Percentiles rank a stretch among this genome's conserved stretches.
Conservation (phyloP, 1,140 invertebrate species). For the Drosophila ficusphila region DNA sequence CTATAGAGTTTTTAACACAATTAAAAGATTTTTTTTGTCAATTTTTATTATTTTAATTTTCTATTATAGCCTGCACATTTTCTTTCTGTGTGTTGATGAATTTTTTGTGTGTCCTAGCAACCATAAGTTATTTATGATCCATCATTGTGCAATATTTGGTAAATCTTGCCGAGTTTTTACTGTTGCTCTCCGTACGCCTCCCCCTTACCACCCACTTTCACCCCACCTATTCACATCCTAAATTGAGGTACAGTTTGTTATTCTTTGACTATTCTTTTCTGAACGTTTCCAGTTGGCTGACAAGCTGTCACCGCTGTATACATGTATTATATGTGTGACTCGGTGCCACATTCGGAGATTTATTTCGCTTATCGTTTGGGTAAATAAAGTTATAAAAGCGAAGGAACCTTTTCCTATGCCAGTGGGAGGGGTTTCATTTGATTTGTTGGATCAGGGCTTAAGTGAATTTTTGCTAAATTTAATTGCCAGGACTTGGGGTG, state of each 20-base stretch:
- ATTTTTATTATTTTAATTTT: too few species aligned
- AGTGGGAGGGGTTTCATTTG: slow-evolving; percentile 43
- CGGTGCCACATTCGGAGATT: slow-evolving; percentile 71
- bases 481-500: slow-evolving; percentile 18
- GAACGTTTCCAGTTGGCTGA: slow-evolving; percentile 50
- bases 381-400: slow-evolving; percentile 74
- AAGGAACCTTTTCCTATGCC: slow-evolving; percentile 27
- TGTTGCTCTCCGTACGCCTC: slow-evolving; percentile 22
- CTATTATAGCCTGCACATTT: neutral
- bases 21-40: neutral
- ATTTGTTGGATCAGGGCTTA: slow-evolving; percentile 51
- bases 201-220: too few species aligned
- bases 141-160: slow-evolving; percentile 83
- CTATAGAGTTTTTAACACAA: too few species aligned
- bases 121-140: slow-evolving; percentile 84
- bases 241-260: slow-evolving; percentile 59
- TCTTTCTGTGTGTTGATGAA: slow-evolving; percentile 6
- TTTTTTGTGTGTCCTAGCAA: slow-evolving; percentile 37
- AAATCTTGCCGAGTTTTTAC: slow-evolving; percentile 78
- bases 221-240: slow-evolving; percentile 4
- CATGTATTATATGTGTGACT: slow-evolving; percentile 69
- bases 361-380: slow-evolving; percentile 71
- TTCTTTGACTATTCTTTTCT: slow-evolving; percentile 39
- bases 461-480: slow-evolving; percentile 46
- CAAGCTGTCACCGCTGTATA: slow-evolving; percentile 37